Percentiles rank a stretch among this genome's conserved stretches.
Evolutionary conservation across 1,140 invertebrate species (phyloP).

Genomic region (Brachionus koreanus): DNA sequence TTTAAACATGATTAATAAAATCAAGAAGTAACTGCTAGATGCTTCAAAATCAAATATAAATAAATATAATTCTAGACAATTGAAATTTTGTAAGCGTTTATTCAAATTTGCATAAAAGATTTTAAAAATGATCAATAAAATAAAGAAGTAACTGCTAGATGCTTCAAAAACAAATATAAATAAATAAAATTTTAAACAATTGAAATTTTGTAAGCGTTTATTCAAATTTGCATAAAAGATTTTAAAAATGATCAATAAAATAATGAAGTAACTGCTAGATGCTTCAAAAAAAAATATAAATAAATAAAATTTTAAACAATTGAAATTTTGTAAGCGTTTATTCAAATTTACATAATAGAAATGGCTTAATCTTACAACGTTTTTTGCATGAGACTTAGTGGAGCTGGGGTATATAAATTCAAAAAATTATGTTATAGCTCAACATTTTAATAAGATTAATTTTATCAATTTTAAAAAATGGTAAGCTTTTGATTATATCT

Average conservation of each 20-base stretch:
- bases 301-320: not conserved
- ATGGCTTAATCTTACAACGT: not conserved
- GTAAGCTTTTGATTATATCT: not conserved
- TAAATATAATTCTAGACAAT: not conserved
- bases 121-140: not conserved
- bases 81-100: not conserved
- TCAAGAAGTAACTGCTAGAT: not conserved
- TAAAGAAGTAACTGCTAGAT: not conserved
- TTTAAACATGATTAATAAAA: not conserved
- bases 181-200: not conserved
- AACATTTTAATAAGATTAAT: not conserved
- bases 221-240: too few relatives aligned
- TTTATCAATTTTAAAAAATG: constrained; percentile 6
- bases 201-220: not conserved
- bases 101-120: too few relatives aligned
- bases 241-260: not conserved
- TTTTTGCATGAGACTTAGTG: not conserved
- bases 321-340: too few relatives aligned
- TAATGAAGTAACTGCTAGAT: not conserved
- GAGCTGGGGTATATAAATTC: not conserved
- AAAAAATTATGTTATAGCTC: not conserved
- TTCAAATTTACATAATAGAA: not conserved
- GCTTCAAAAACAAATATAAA: not conserved
- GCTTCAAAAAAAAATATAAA: not conserved
- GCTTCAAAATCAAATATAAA: not conserved